These are phyloP conservation scores for Pogona vitticeps DNA, from an alignment of 2,113 vertebrate species.

Conservation along the genomic window DNA sequence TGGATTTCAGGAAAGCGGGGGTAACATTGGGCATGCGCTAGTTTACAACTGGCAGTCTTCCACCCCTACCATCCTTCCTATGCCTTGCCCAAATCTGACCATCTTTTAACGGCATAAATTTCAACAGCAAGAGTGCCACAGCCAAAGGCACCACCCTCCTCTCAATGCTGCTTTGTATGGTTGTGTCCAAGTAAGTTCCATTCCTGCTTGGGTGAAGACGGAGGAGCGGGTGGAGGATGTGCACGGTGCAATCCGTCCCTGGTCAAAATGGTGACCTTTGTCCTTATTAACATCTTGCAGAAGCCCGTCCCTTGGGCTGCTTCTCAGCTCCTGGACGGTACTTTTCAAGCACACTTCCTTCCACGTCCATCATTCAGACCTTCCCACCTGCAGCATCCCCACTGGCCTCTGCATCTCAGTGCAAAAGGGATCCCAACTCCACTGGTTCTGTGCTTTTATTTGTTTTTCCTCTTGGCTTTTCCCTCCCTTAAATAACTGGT, in stretches of 20 bases:
- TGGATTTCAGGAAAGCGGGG: neutral
- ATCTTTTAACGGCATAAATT: slow-evolving; percentile 47
- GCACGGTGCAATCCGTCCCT: neutral
- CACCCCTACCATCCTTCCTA: slow-evolving; percentile 33
- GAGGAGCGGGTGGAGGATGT: neutral
- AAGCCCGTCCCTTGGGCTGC: neutral
- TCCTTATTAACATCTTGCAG: neutral
- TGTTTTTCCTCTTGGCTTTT: neutral
- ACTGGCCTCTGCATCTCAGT: neutral
- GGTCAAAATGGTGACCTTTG: slow-evolving; percentile 12
- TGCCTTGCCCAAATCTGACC: neutral
- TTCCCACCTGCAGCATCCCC: slow-evolving; percentile 13
- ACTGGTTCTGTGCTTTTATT: slow-evolving; percentile 71
- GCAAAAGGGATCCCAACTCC: slow-evolving; percentile 47
- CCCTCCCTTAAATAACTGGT: slow-evolving; percentile 16
- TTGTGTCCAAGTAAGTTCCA: slow-evolving; percentile 17
- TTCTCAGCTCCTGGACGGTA: neutral
- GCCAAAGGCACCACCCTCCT: slow-evolving; percentile 50
- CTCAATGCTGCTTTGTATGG: slow-evolving; percentile 40
- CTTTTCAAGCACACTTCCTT: slow-evolving; percentile 2
- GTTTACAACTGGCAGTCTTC: neutral
- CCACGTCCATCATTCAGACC: neutral
- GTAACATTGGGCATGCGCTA: neutral
- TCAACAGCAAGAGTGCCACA: slow-evolving; percentile 54
- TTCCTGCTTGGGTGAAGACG: neutral